These are phyloP conservation scores for Protomyctophum bolini DNA, from an alignment of 2,113 vertebrate species.

Conservation along the genomic window DNA sequence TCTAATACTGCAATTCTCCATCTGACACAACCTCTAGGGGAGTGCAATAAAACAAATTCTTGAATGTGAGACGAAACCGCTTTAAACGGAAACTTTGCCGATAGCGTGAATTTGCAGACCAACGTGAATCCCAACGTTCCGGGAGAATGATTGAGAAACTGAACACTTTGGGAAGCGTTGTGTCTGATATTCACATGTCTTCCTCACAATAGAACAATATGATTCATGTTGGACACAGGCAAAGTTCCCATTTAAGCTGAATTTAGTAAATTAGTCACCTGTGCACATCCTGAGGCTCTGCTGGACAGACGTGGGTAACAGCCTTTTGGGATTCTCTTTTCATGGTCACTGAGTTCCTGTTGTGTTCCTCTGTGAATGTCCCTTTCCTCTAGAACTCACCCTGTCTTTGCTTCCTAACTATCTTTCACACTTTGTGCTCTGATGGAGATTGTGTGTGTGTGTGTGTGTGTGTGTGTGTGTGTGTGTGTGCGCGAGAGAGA, in stretches of 20 bases:
- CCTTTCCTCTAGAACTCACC: conserved; percentile 17
- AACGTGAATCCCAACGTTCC: too few relatives aligned
- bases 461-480: conserved; percentile 13
- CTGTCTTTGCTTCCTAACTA: conserved; percentile 13
- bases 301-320: conserved; percentile 25
- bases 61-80: too few relatives aligned
- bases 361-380: conserved; percentile 24
- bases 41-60: neutral
- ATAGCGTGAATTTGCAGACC: too few relatives aligned
- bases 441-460: conserved; percentile 7
- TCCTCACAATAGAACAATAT: too few relatives aligned
- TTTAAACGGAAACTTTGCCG: too few relatives aligned
- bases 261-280: neutral
- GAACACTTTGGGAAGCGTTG: too few relatives aligned
- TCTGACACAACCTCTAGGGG: neutral
- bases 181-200: too few relatives aligned
- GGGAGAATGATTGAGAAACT: too few relatives aligned
- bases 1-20: neutral
- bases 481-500: too few relatives aligned
- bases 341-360: conserved; percentile 22
- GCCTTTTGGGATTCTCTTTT: neutral
- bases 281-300: conserved; percentile 30
- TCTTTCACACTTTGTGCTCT: conserved; percentile 20
- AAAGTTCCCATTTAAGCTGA: too few relatives aligned
- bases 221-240: too few relatives aligned